Percentiles rank a stretch among this genome's conserved stretches.
phyloP scores from a whole-genome alignment of 2,113 vertebrate genomes.

The Anoplopoma fimbria region DNA sequence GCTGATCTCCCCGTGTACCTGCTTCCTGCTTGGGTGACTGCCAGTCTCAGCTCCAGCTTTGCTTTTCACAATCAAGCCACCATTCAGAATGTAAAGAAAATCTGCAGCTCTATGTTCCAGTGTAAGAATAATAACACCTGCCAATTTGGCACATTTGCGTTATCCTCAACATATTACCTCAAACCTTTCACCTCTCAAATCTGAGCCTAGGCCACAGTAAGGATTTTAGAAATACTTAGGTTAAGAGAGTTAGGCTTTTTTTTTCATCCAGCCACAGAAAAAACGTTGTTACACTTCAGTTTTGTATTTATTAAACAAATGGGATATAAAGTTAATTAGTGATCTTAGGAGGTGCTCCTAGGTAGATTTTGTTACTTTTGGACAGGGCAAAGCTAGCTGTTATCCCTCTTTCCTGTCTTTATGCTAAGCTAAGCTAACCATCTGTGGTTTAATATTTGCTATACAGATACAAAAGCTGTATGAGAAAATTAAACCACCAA shows the following conservation, averaged over 20 bases:
- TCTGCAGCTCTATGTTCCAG: neutral
- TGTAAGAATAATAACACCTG: neutral
- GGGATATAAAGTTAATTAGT: no score
- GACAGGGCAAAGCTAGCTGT: no score
- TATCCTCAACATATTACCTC: slow-evolving; percentile 3
- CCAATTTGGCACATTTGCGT: neutral
- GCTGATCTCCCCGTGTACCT: slow-evolving; percentile 43
- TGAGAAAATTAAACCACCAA: no score
- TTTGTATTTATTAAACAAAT: no score
- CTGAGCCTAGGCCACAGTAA: no score
- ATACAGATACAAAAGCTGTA: neutral
- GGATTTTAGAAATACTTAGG: neutral
- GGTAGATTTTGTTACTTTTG: no score
- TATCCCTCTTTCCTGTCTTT: no score
- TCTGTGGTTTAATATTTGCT: no score
- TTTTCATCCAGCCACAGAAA: neutral
- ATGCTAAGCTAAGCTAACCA: no score
- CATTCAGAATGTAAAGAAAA: slow-evolving; percentile 32
- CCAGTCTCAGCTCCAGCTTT: slow-evolving; percentile 34
- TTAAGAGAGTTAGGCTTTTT: no score
- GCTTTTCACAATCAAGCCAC: slow-evolving; percentile 1
- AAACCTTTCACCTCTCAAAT: neutral
- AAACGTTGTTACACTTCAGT: neutral
- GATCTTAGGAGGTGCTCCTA: no score
- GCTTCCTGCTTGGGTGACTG: slow-evolving; percentile 46